phyloP scores from a whole-genome alignment of 1,140 invertebrate genomes.

The Muscidifurax raptorellus region DNA sequence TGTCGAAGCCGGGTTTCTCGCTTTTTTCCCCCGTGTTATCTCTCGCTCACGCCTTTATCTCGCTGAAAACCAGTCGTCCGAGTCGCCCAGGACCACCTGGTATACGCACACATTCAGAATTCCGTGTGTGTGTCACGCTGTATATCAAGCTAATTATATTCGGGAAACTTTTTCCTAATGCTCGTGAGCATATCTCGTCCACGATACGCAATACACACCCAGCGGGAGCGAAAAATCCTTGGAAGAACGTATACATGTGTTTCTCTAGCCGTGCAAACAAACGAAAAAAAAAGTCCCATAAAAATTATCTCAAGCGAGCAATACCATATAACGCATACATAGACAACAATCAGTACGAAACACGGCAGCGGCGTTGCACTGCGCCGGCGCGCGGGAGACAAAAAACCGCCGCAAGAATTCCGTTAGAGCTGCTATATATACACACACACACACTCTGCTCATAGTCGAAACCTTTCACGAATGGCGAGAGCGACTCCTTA shows the following conservation, averaged over 20 bases:
- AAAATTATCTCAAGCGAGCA: background rate
- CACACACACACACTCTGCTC: background rate
- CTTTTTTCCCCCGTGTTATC: background rate
- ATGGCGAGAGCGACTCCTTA: background rate
- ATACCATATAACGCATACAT: background rate
- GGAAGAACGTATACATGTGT: background rate
- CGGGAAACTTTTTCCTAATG: too few relatives aligned
- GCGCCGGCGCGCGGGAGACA: background rate
- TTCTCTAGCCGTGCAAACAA: too few relatives aligned
- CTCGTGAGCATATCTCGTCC: too few relatives aligned
- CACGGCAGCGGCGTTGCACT: too few relatives aligned
- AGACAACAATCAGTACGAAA: background rate
- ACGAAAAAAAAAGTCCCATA: background rate
- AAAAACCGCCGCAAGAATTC: background rate
- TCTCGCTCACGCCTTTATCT: background rate
- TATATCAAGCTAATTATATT: too few relatives aligned
- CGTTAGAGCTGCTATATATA: constrained; percentile 7
- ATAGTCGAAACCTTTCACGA: constrained; percentile 10
- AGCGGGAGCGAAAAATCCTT: too few relatives aligned
- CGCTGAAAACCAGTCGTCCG: constrained; percentile 14
- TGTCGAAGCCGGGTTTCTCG: too few relatives aligned
- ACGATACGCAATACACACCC: background rate
- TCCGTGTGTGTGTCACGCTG: background rate
- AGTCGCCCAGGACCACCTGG: background rate
- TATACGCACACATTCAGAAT: constrained; percentile 9